Conservation (phyloP, 2,113 vertebrate genomes). For the Loxodonta africana region DNA sequence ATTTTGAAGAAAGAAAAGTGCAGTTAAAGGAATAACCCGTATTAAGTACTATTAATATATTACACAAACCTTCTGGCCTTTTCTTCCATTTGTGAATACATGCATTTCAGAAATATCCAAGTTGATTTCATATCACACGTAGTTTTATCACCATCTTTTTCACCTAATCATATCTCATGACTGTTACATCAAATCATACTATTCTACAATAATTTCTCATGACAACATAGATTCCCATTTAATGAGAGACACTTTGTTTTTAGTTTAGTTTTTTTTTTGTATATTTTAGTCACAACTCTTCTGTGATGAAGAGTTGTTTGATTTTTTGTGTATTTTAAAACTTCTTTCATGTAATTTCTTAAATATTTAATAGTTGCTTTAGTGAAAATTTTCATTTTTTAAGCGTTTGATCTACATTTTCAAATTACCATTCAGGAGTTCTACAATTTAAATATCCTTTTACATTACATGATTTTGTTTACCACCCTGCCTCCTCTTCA, state of each 20-base stretch:
- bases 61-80: background rate
- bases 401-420: conserved; percentile 39
- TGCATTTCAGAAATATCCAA: conserved; percentile 34
- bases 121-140: background rate
- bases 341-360: conserved; percentile 33
- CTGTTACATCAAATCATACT: background rate
- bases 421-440: background rate
- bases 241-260: conserved; percentile 33
- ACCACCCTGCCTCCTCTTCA: background rate
- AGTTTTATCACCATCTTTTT: conserved; percentile 7
- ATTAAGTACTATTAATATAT: conserved; percentile 29
- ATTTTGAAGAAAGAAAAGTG: conserved; percentile 26
- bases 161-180: conserved; percentile 29
- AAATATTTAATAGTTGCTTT: conserved; percentile 12
- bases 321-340: conserved; percentile 9
- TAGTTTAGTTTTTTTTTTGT: background rate
- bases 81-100: conserved; percentile 14
- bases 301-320: background rate
- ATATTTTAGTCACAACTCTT: background rate
- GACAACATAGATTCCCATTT: conserved; percentile 14
- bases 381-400: background rate
- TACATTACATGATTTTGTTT: background rate
- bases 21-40: conserved; percentile 28
- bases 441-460: conserved; percentile 18
- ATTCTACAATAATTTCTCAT: conserved; percentile 43